These are phyloP conservation scores for Trachemys scripta DNA, from an alignment of 2,113 vertebrate genomes.

Conservation along the genomic window DNA sequence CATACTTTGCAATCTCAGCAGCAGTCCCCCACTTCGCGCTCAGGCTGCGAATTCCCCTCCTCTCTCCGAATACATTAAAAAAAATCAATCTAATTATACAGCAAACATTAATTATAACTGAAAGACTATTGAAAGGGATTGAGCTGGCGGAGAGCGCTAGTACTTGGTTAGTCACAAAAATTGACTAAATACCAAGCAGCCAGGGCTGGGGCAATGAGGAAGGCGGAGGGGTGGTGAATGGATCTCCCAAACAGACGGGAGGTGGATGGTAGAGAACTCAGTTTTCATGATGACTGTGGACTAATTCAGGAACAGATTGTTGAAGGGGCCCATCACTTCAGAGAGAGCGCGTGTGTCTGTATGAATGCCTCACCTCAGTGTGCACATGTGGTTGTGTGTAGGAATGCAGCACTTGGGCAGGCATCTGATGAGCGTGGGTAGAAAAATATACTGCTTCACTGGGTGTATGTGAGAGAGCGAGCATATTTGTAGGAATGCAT, in stretches of 20 bases:
- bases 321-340: neutral
- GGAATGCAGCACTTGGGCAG: neutral
- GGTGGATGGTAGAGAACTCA: fast-evolving
- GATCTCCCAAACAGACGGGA: fast-evolving
- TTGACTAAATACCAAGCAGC: neutral
- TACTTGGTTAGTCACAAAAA: slow-evolving; percentile 27
- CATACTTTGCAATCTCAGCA: neutral
- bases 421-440: neutral
- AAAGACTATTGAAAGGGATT: slow-evolving; percentile 57
- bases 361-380: neutral
- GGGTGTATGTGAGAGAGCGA: too few species aligned
- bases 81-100: slow-evolving; percentile 70
- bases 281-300: neutral
- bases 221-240: neutral
- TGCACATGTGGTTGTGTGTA: neutral
- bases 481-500: neutral
- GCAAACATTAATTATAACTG: slow-evolving; percentile 73
- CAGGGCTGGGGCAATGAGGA: neutral
- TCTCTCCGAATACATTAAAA: slow-evolving; percentile 50
- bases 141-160: slow-evolving; percentile 44
- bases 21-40: neutral
- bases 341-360: neutral
- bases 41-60: slow-evolving; percentile 40
- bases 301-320: neutral
- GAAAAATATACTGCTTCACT: neutral